phyloP scores from a whole-genome alignment of 2,888 invertebrate species.

The Cantharis nigra region DNA sequence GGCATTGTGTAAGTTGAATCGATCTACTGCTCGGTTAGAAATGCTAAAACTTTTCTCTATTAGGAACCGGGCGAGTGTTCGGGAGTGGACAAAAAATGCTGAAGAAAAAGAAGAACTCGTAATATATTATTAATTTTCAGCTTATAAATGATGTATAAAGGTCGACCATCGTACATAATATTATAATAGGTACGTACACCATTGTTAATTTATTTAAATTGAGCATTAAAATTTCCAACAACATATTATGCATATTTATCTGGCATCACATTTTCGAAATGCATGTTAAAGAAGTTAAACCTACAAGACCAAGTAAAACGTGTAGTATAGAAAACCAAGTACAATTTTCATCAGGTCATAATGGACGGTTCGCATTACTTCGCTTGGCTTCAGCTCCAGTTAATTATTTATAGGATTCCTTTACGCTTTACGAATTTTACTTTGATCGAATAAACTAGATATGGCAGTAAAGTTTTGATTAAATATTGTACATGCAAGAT shows the following conservation, averaged over 20 bases:
- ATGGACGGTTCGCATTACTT: constrained; percentile 18
- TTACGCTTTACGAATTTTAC: constrained; percentile 15
- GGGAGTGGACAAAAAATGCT: no score
- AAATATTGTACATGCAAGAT: constrained; percentile 1
- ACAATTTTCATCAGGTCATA: constrained; percentile 19
- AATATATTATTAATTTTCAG: no score
- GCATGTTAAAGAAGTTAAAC: constrained; percentile 3
- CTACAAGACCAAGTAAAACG: constrained; percentile 6
- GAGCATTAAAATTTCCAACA: not conserved
- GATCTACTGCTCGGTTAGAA: no score
- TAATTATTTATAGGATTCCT: constrained; percentile 22
- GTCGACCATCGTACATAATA: no score
- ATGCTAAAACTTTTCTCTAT: no score
- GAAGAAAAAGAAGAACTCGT: no score
- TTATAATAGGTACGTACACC: not conserved
- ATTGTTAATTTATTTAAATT: not conserved
- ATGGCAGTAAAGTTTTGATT: constrained; percentile 12
- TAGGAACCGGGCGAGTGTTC: no score
- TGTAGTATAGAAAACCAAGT: constrained; percentile 6
- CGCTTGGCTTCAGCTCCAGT: constrained; percentile 14
- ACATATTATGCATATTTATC: not conserved
- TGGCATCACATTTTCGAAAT: not conserved
- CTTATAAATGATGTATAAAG: no score
- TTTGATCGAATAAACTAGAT: constrained; percentile 19
- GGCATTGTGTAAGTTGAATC: no score